These are phyloP conservation scores for Anoplophora glabripennis DNA, from an alignment of 1,140 invertebrate species.

Conservation along the genomic window DNA sequence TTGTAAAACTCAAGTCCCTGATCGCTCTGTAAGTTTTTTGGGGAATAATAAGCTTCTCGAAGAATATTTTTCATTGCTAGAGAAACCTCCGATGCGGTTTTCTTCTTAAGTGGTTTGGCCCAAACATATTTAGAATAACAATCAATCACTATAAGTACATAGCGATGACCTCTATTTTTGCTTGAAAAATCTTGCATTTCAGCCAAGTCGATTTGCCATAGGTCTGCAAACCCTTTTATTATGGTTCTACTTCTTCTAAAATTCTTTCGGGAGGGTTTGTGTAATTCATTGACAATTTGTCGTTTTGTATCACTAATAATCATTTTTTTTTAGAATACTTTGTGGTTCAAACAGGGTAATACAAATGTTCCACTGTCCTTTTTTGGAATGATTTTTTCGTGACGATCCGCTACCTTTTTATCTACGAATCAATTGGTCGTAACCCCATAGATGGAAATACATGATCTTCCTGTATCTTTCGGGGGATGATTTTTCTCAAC, in stretches of 20 bases:
- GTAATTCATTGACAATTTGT: conserved; percentile 44
- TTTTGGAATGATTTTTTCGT: too few relatives aligned
- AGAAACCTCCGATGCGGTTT: conserved; percentile 33
- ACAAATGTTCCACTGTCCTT: too few relatives aligned
- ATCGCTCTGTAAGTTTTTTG: conserved; percentile 41
- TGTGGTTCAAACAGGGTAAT: too few relatives aligned
- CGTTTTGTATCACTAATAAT: conserved; percentile 4
- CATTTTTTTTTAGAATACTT: too few relatives aligned
- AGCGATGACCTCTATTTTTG: conserved; percentile 37
- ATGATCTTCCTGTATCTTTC: too few relatives aligned
- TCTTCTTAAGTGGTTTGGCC: conserved; percentile 37
- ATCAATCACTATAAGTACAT: conserved; percentile 42
- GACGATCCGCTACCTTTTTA: too few relatives aligned
- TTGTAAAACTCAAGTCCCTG: conserved; percentile 44
- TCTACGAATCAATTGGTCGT: too few relatives aligned
- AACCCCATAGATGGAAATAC: too few relatives aligned
- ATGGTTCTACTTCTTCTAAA: conserved; percentile 35
- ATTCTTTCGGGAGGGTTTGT: conserved; percentile 44
- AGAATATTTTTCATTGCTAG: conserved; percentile 33
- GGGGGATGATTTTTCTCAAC: too few relatives aligned
- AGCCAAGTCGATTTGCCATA: conserved; percentile 36
- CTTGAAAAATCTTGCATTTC: conserved; percentile 24
- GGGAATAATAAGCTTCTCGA: conserved; percentile 3
- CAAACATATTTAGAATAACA: conserved; percentile 43
- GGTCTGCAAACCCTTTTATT: conserved; percentile 7